Percentiles rank a stretch among this genome's conserved stretches.
Conservation (phyloP, 2,888 invertebrate species). For the Plagodis dolabraria region DNA sequence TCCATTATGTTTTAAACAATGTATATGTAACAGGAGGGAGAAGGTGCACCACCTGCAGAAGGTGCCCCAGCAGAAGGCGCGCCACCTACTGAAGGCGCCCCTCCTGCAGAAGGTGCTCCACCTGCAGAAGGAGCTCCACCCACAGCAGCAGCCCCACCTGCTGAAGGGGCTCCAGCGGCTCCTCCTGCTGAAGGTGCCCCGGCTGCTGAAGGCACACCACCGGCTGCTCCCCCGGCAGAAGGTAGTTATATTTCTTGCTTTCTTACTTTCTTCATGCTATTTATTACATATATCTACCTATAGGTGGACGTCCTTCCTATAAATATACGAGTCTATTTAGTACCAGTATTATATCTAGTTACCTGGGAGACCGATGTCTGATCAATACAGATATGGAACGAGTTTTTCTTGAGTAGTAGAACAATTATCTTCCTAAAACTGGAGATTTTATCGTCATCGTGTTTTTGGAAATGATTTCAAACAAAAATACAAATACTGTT, state of each 20-base stretch:
- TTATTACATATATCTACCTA: background rate
- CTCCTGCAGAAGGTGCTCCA: slow-evolving; percentile 7
- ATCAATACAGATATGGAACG: too few species aligned
- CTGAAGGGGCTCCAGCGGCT: slow-evolving; percentile 46
- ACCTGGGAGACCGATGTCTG: too few species aligned
- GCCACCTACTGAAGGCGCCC: slow-evolving; percentile 5
- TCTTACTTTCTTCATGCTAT: background rate
- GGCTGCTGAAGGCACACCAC: slow-evolving; percentile 45
- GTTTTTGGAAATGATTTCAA: too few species aligned
- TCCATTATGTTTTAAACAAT: background rate
- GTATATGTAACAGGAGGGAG: slow-evolving; percentile 18
- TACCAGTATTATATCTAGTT: too few species aligned
- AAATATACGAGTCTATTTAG: too few species aligned
- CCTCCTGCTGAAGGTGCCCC: slow-evolving; percentile 39
- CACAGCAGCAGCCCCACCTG: slow-evolving; percentile 11
- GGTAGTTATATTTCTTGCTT: slow-evolving; percentile 25
- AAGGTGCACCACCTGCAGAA: slow-evolving; percentile 9
- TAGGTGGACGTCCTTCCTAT: too few species aligned
- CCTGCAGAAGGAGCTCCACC: slow-evolving; percentile 2
- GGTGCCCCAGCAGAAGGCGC: slow-evolving; percentile 13
- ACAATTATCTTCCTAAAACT: too few species aligned
- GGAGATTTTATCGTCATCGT: too few species aligned
- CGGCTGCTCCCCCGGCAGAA: slow-evolving; percentile 54
- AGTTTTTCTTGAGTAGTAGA: too few species aligned
- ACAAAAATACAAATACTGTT: too few species aligned